Percentiles rank a stretch among this genome's conserved stretches.
phyloP scores from a whole-genome alignment of 2,888 invertebrate species.

The Ecdyonurus torrentis region DNA sequence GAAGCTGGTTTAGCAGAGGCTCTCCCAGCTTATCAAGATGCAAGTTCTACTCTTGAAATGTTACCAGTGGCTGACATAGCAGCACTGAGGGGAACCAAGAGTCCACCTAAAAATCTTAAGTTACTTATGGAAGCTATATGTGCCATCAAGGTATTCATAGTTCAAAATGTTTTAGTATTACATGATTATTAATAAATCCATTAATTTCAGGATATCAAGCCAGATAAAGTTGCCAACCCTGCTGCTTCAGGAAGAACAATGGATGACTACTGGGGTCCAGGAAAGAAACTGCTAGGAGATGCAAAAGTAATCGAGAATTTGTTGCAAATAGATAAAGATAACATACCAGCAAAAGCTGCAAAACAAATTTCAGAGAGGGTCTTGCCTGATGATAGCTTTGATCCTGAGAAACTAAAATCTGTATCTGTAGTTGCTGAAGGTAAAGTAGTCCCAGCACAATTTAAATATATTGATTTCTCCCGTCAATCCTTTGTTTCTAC shows the following conservation, averaged over 20 bases:
- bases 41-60: conserved; percentile 74
- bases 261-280: conserved; percentile 89
- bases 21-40: conserved; percentile 75
- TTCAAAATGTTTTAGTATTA: too few species aligned
- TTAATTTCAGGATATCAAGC: conserved; percentile 57
- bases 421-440: conserved; percentile 85
- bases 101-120: conserved; percentile 78
- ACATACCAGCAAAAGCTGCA: conserved; percentile 69
- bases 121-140: conserved; percentile 92
- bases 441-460: too few species aligned
- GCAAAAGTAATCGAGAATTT: conserved; percentile 81
- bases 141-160: conserved; percentile 61
- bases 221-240: conserved; percentile 70
- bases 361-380: conserved; percentile 68
- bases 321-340: conserved; percentile 82
- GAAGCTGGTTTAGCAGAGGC: conserved; percentile 83
- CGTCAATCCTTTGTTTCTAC: too few species aligned
- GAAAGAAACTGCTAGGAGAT: conserved; percentile 74
- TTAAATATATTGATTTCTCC: neutral
- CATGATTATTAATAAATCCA: neutral
- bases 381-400: conserved; percentile 69
- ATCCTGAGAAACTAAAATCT: conserved; percentile 73
- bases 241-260: conserved; percentile 61
- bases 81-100: conserved; percentile 91
- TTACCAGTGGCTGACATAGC: conserved; percentile 81